A percentile compares a stretch with the other conserved stretches of the same genome.
Evolutionary conservation across 2,888 invertebrate genomes (phyloP).

Genomic region (Drosophila ezoana): DNA sequence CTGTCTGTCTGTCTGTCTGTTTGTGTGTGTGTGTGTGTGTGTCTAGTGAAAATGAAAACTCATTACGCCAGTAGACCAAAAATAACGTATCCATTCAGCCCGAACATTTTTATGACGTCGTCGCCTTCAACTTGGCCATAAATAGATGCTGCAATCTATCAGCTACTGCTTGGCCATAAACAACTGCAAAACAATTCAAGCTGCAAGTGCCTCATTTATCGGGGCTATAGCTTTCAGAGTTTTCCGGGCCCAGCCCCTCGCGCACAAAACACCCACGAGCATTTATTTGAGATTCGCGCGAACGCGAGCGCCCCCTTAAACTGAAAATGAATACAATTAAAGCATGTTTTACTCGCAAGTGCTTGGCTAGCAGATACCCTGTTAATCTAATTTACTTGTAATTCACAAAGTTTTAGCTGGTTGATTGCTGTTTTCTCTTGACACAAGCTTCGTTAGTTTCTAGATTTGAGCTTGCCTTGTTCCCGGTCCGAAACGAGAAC

Average conservation of each 20-base stretch:
- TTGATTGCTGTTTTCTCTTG: too few species aligned
- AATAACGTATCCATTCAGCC: slow-evolving; percentile 58
- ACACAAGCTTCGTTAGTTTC: too few species aligned
- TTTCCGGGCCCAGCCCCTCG: slow-evolving; percentile 55
- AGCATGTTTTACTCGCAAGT: neutral
- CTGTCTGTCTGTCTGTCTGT: too few species aligned
- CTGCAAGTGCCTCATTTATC: slow-evolving; percentile 36
- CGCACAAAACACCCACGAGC: slow-evolving; percentile 57
- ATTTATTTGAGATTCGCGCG: slow-evolving; percentile 18
- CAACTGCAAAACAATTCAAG: slow-evolving; percentile 34
- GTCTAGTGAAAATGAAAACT: slow-evolving; percentile 65
- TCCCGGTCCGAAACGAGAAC: too few species aligned
- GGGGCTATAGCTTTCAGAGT: slow-evolving; percentile 14
- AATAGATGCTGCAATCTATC: slow-evolving; percentile 39
- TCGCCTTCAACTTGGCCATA: slow-evolving; percentile 62
- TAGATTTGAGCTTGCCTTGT: too few species aligned
- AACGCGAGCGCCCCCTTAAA: slow-evolving; percentile 10
- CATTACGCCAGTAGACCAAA: slow-evolving; percentile 72
- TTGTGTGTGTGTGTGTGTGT: neutral
- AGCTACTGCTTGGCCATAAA: slow-evolving; percentile 17
- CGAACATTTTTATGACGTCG: slow-evolving; percentile 50
- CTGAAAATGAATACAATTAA: neutral
- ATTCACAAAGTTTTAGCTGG: too few species aligned
- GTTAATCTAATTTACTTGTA: neutral
- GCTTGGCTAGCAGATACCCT: slow-evolving; percentile 7